Conservation (phyloP, 1,140 invertebrate species). For the Subanguina moxae region DNA sequence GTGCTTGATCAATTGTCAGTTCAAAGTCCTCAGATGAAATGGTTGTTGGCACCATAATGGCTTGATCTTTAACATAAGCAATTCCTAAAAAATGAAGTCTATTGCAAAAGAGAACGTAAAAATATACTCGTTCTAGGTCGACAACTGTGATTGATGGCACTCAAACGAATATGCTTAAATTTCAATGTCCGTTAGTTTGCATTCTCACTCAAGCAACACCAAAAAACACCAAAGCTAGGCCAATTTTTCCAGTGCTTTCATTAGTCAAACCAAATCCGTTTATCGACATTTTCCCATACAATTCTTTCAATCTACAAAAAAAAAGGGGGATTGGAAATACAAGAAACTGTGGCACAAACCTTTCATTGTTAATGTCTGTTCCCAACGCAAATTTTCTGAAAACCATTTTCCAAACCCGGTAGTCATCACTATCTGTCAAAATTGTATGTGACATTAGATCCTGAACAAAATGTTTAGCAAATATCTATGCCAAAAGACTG, state of each 20-base stretch:
- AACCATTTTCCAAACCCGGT: neutral
- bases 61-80: neutral
- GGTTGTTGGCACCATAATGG: conserved; percentile 16
- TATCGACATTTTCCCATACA: conserved; percentile 19
- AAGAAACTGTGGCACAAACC: neutral
- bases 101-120: neutral
- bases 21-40: neutral
- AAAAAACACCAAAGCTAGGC: conserved; percentile 3
- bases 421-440: neutral
- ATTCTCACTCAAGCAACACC: too few species aligned
- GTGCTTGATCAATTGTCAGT: conserved; percentile 9
- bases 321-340: neutral
- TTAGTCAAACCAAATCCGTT: conserved; percentile 22
- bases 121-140: neutral
- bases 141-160: conserved; percentile 22
- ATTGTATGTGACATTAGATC: conserved; percentile 1
- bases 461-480: neutral
- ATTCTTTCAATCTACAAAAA: conserved; percentile 5
- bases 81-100: conserved; percentile 2
- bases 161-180: conserved; percentile 24
- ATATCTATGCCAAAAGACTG: too few species aligned
- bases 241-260: conserved; percentile 11
- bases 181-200: too few species aligned
- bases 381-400: neutral
- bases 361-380: neutral